Percentiles rank a stretch among this genome's conserved stretches.
Evolutionary conservation across 2,888 invertebrate species (phyloP).

Genomic region (Catocala nupta): DNA sequence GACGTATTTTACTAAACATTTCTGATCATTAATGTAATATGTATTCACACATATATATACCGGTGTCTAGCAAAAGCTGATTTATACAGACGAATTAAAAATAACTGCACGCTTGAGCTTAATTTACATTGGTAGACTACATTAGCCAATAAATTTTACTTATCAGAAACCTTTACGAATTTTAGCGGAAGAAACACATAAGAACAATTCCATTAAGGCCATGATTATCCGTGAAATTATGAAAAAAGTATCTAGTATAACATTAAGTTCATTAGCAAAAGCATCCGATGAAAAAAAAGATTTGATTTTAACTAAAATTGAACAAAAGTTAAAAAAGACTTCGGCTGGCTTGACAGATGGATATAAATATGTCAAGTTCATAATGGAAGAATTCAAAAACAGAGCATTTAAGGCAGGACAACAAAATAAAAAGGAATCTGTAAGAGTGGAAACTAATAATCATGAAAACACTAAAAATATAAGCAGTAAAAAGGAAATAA

Average conservation of each 20-base stretch:
- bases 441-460: too few species aligned
- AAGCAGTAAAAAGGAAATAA: too few species aligned
- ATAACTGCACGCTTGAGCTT: too few species aligned
- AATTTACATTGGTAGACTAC: too few species aligned
- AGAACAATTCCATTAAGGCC: slow-evolving; percentile 30
- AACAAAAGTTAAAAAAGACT: slow-evolving; percentile 57
- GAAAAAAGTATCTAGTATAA: slow-evolving; percentile 58
- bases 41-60: too few species aligned
- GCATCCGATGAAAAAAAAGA: slow-evolving; percentile 44
- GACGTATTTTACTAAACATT: too few species aligned
- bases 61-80: too few species aligned
- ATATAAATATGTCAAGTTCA: slow-evolving; percentile 62
- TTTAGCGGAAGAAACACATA: slow-evolving; percentile 5
- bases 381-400: slow-evolving; percentile 68
- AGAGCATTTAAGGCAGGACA: slow-evolving; percentile 36
- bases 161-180: background rate
- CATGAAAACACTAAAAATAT: too few species aligned
- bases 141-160: background rate
- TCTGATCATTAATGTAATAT: too few species aligned
- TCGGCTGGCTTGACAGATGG: slow-evolving; percentile 54
- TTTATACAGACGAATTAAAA: too few species aligned
- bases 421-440: background rate
- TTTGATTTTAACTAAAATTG: slow-evolving; percentile 51
- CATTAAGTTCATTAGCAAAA: slow-evolving; percentile 48
- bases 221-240: slow-evolving; percentile 54